A percentile compares a stretch with the other conserved stretches of the same genome.
phyloP scores from a whole-genome alignment of 2,888 invertebrate genomes.

The Drosophila hamatofila region DNA sequence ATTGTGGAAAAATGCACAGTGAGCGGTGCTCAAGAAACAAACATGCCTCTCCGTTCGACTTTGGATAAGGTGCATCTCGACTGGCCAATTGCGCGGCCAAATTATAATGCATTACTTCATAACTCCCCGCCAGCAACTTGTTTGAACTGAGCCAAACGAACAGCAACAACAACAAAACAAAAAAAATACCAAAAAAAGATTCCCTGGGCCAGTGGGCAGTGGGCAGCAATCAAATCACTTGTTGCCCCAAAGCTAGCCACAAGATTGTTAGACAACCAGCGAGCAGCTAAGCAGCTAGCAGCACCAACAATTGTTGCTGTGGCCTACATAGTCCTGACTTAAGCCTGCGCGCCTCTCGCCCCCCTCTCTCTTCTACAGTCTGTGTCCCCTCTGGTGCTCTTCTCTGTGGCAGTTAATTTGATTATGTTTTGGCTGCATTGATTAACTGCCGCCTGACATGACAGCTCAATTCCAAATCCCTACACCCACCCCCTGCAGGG shows the following conservation, averaged over 20 bases:
- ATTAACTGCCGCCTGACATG: constrained; percentile 84
- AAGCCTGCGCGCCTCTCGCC: background rate
- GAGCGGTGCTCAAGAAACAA: constrained; percentile 61
- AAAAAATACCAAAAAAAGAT: constrained; percentile 31
- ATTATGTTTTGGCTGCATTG: constrained; percentile 81
- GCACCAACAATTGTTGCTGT: constrained; percentile 49
- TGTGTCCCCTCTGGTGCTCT: constrained; percentile 46
- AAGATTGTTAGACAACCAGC: constrained; percentile 56
- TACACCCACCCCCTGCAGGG: constrained; percentile 40
- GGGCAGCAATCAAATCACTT: constrained; percentile 79
- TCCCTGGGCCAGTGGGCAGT: constrained; percentile 56
- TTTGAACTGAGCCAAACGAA: constrained; percentile 69
- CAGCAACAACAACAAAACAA: background rate
- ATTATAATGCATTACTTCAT: constrained; percentile 82
- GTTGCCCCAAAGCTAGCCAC: constrained; percentile 72
- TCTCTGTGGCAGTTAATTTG: constrained; percentile 76
- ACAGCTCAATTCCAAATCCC: constrained; percentile 82
- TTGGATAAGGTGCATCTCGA: constrained; percentile 74
- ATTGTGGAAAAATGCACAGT: constrained; percentile 54
- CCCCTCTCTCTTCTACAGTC: background rate
- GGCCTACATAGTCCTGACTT: constrained; percentile 72
- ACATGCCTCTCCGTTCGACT: constrained; percentile 58
- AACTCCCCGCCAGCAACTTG: constrained; percentile 79
- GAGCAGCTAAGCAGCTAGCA: constrained; percentile 17
- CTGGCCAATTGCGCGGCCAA: constrained; percentile 68